Evolutionary conservation across 2,888 invertebrate genomes (phyloP).

Genomic region (Drosophila tanythrix): DNA sequence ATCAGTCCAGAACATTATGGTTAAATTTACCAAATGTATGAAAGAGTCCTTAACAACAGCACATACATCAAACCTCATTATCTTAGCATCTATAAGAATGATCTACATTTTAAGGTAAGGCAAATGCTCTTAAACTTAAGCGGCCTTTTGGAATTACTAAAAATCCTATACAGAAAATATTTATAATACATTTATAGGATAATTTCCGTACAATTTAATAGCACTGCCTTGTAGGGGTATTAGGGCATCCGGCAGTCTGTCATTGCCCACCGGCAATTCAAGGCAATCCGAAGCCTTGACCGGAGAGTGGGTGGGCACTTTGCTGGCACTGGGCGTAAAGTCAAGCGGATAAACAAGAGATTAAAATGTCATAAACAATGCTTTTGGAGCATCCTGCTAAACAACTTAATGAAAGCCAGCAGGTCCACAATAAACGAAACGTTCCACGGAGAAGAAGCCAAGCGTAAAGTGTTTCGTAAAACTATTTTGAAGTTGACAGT

Average conservation of each 20-base stretch:
- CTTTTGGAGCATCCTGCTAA: conserved; percentile 65
- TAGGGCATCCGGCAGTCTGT: conserved; percentile 15
- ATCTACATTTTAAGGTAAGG: neutral
- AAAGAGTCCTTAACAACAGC: neutral
- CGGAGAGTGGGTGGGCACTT: conserved; percentile 50
- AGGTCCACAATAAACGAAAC: conserved; percentile 23
- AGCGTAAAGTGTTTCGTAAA: conserved; percentile 48
- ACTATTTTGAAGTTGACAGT: conserved; percentile 49
- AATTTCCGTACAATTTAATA: neutral
- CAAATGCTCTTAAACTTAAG: neutral
- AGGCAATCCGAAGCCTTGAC: conserved; percentile 54
- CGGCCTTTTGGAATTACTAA: neutral
- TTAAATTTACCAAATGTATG: neutral
- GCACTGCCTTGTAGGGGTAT: neutral
- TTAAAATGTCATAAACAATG: conserved; percentile 81
- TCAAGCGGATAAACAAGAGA: conserved; percentile 81
- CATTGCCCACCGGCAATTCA: neutral
- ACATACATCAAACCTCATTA: neutral
- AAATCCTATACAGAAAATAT: neutral
- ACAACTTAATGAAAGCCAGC: conserved; percentile 75
- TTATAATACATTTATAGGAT: neutral
- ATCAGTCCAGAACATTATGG: no score
- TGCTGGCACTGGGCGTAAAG: conserved; percentile 63
- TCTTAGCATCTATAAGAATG: neutral
- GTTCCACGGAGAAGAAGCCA: conserved; percentile 1